Evolutionary conservation across 2,113 vertebrate genomes (phyloP).

Genomic region (Callithrix jacchus): DNA sequence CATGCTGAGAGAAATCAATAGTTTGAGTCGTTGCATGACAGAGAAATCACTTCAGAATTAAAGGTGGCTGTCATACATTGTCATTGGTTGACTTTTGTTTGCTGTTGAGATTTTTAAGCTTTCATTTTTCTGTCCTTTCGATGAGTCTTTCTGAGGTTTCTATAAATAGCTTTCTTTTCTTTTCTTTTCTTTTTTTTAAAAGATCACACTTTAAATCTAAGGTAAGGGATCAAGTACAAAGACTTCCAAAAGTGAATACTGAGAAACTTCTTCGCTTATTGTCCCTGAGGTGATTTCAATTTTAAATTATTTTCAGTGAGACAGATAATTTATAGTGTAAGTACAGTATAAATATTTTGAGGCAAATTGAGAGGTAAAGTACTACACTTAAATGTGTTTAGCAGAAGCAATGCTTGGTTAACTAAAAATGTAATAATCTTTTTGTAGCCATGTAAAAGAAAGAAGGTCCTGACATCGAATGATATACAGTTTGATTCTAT

Average conservation of each 20-base stretch:
- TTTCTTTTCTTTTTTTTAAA: constrained; percentile 77
- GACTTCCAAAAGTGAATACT: constrained; percentile 82
- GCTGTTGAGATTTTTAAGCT: constrained; percentile 94
- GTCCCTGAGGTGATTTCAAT: constrained; percentile 79
- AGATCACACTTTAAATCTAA: constrained; percentile 86
- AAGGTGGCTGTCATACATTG: constrained; percentile 94
- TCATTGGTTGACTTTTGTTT: constrained; percentile 97
- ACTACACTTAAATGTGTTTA: not conserved
- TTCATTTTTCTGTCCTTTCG: constrained; percentile 94
- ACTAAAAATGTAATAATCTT: not conserved
- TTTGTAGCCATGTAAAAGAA: not conserved
- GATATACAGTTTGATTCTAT: not conserved
- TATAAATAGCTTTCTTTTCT: constrained; percentile 85
- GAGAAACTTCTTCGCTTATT: constrained; percentile 83
- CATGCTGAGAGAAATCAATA: constrained; percentile 95
- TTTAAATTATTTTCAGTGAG: constrained; percentile 84
- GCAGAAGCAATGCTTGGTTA: constrained; percentile 42
- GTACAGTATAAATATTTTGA: constrained; percentile 63
- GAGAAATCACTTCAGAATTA: constrained; percentile 97
- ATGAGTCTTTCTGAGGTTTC: constrained; percentile 89
- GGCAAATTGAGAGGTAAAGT: constrained; percentile 55
- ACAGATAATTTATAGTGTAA: constrained; percentile 79
- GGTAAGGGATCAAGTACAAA: constrained; percentile 90
- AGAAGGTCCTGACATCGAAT: not conserved
- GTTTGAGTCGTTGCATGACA: constrained; percentile 90